Conservation (phyloP, 2,797 vertebrate species). For the Amblyopsis hoosieri region DNA sequence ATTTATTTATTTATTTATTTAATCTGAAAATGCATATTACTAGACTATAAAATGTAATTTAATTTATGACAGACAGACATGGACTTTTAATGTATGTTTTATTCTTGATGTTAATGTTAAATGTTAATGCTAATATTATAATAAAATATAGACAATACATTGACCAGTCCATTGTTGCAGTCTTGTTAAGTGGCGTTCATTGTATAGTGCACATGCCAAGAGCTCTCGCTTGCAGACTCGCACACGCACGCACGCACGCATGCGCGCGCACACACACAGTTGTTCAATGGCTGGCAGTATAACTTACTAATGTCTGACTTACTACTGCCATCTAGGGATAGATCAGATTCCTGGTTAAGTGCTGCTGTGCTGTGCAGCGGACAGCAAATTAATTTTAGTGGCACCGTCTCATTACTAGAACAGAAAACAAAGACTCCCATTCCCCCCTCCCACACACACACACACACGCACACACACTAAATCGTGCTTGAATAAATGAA, state of each 20-base stretch:
- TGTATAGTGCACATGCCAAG: not conserved
- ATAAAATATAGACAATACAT: too few relatives aligned
- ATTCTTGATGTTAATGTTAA: too few relatives aligned
- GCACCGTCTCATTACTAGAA: not conserved
- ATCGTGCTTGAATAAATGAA: slow-evolving; percentile 4
- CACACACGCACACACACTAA: too few relatives aligned
- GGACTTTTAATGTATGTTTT: too few relatives aligned
- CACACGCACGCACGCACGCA: slow-evolving; percentile 36
- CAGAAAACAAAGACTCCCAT: too few relatives aligned
- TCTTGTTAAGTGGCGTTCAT: too few relatives aligned
- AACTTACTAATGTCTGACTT: slow-evolving; percentile 67
- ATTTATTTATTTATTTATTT: not conserved
- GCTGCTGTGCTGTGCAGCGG: slow-evolving; percentile 18
- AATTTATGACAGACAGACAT: too few relatives aligned
- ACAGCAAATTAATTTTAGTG: slow-evolving; percentile 24
- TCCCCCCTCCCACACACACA: too few relatives aligned
- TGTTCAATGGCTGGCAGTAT: slow-evolving; percentile 23
- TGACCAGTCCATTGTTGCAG: too few relatives aligned
- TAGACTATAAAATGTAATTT: too few relatives aligned
- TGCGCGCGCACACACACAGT: slow-evolving; percentile 30
- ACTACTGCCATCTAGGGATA: slow-evolving; percentile 86
- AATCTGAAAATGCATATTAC: too few relatives aligned
- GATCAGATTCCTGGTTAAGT: slow-evolving; percentile 28
- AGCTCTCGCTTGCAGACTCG: slow-evolving; percentile 31
- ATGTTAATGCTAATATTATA: too few relatives aligned